These are phyloP conservation scores for Cenopis cana DNA, from an alignment of 2,888 invertebrate genomes.

Conservation along the genomic window DNA sequence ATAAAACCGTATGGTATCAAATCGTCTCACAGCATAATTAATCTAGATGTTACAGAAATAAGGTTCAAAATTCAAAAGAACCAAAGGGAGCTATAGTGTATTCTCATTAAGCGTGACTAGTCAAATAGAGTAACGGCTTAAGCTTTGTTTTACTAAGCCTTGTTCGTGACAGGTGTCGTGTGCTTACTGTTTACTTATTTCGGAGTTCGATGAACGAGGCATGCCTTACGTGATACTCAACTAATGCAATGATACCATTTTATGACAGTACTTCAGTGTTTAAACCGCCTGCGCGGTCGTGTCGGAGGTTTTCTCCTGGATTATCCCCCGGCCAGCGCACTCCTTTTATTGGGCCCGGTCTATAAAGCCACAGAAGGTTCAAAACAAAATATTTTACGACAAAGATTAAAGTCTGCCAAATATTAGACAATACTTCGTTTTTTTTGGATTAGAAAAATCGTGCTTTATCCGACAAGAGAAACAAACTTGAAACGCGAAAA, in stretches of 20 bases:
- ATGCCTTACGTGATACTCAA: slow-evolving; percentile 1
- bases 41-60: neutral
- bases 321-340: no score
- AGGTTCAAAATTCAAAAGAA: slow-evolving; percentile 4
- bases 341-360: no score
- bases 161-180: slow-evolving; percentile 34
- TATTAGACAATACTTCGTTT: no score
- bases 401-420: no score
- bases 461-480: no score
- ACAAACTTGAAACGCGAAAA: no score
- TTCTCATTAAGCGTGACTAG: neutral
- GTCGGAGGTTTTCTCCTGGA: no score
- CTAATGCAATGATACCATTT: neutral
- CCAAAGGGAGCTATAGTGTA: neutral
- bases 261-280: no score
- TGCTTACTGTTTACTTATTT: slow-evolving; percentile 22
- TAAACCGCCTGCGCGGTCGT: no score
- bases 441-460: no score
- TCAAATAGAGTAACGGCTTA: slow-evolving; percentile 35
- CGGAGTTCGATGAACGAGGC: slow-evolving; percentile 39
- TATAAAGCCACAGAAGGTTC: no score
- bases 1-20: slow-evolving; percentile 3
- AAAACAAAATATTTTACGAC: no score
- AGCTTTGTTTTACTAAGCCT: slow-evolving; percentile 40
- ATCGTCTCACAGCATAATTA: neutral